These are phyloP conservation scores for Syngnathus typhle DNA, from an alignment of 2,113 vertebrate genomes.

Conservation along the genomic window DNA sequence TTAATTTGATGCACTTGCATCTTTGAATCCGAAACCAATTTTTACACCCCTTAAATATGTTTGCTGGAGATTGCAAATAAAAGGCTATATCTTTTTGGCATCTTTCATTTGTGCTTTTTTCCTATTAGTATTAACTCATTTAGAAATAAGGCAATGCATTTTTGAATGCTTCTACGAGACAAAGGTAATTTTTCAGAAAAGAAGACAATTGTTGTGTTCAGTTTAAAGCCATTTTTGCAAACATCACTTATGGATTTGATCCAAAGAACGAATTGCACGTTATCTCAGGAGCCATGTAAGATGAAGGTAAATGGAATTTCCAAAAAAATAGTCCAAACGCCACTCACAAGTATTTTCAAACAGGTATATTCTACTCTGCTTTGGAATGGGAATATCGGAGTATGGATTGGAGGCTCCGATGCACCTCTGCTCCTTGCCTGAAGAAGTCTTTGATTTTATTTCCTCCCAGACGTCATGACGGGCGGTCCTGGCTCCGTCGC, in stretches of 20 bases:
- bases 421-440: slow-evolving; percentile 34
- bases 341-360: slow-evolving; percentile 17
- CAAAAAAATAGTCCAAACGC: slow-evolving; percentile 3
- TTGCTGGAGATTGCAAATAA: too few relatives aligned
- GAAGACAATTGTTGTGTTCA: not conserved
- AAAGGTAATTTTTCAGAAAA: slow-evolving; percentile 1
- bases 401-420: slow-evolving; percentile 40
- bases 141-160: not conserved
- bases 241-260: slow-evolving; percentile 18
- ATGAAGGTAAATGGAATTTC: slow-evolving; percentile 16
- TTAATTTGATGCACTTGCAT: too few relatives aligned
- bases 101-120: not conserved
- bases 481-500: slow-evolving; percentile 63
- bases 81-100: not conserved
- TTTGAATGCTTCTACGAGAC: not conserved
- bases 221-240: slow-evolving; percentile 17
- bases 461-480: slow-evolving; percentile 29
- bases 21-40: too few relatives aligned
- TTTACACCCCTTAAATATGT: too few relatives aligned
- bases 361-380: slow-evolving; percentile 27
- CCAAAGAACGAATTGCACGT: slow-evolving; percentile 48
- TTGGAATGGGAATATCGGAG: slow-evolving; percentile 46
- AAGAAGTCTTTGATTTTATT: slow-evolving; percentile 33
- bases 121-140: not conserved
- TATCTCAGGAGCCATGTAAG: slow-evolving; percentile 21